Evolutionary conservation across 1,140 invertebrate species (phyloP).

Genomic region (Penaeus indicus): DNA sequence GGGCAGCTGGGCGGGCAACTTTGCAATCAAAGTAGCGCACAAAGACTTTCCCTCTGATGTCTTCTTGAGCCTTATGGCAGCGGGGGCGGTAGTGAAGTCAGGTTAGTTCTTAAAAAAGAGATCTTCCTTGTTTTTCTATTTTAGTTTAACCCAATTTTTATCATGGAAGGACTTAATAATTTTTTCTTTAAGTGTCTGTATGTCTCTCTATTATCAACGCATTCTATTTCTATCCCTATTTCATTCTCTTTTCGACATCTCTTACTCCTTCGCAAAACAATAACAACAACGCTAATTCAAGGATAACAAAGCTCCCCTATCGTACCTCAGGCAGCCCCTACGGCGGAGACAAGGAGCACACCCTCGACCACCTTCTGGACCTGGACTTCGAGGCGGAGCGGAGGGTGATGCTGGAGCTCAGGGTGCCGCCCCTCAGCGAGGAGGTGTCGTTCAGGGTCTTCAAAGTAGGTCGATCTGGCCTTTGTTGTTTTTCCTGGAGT

Average conservation of each 20-base stretch:
- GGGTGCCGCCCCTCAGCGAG: constrained; percentile 41
- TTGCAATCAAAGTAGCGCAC: constrained; percentile 81
- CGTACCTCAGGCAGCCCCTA: constrained; percentile 3
- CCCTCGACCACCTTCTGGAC: constrained; percentile 34
- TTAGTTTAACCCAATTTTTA: too few relatives aligned
- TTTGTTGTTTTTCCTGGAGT: too few relatives aligned
- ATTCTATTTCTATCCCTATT: too few relatives aligned
- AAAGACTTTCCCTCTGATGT: constrained; percentile 82
- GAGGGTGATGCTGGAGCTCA: constrained; percentile 44
- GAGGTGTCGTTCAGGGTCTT: constrained; percentile 31
- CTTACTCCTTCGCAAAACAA: too few relatives aligned
- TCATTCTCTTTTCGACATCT: too few relatives aligned
- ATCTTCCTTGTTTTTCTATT: too few relatives aligned
- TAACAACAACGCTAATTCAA: constrained; percentile 65
- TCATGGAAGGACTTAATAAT: too few relatives aligned
- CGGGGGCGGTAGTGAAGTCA: constrained; percentile 77
- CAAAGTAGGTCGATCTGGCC: constrained; percentile 40
- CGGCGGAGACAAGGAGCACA: constrained; percentile 15
- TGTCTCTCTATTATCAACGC: too few relatives aligned
- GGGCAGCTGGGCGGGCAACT: constrained; percentile 77
- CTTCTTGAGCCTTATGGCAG: constrained; percentile 79
- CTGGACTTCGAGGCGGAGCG: constrained; percentile 36
- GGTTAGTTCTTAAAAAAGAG: constrained; percentile 68
- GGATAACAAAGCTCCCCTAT: neutral
- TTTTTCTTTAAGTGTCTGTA: too few relatives aligned